A percentile compares a stretch with the other conserved stretches of the same genome.
phyloP scores from a whole-genome alignment of 2,888 invertebrate species.

The Epinotia nisella region DNA sequence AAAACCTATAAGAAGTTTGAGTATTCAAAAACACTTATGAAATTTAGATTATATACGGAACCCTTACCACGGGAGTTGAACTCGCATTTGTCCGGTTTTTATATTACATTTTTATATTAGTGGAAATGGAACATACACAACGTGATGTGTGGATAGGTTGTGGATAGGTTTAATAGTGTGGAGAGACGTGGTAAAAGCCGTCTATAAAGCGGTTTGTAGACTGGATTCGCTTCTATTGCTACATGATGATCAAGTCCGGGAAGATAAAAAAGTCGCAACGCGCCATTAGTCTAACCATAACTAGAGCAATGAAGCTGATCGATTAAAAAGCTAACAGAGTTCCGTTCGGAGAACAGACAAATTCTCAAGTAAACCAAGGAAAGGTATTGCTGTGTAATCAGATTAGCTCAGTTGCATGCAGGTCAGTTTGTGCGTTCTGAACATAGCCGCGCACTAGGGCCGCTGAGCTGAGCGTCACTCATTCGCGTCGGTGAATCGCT shows the following conservation, averaged over 20 bases:
- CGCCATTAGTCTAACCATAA: conserved; percentile 36
- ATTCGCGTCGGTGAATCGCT: conserved; percentile 74
- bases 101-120: no score
- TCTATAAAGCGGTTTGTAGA: conserved; percentile 25
- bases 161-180: conserved; percentile 7
- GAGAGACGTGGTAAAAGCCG: conserved; percentile 11
- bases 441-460: conserved; percentile 60
- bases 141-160: no score
- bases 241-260: conserved; percentile 33
- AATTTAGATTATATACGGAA: no score
- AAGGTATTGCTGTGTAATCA: conserved; percentile 59
- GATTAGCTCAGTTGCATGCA: conserved; percentile 70
- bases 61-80: no score
- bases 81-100: no score
- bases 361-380: conserved; percentile 55
- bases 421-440: conserved; percentile 68
- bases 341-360: conserved; percentile 27
- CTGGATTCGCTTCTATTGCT: conserved; percentile 2
- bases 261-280: conserved; percentile 27
- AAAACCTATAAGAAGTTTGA: no score
- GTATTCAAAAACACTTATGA: no score
- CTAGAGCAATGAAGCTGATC: conserved; percentile 34
- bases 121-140: no score
- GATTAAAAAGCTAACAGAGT: conserved; percentile 16
- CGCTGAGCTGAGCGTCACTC: conserved; percentile 55